Conservation (phyloP, 2,113 vertebrate genomes). For the Podiceps cristatus region DNA sequence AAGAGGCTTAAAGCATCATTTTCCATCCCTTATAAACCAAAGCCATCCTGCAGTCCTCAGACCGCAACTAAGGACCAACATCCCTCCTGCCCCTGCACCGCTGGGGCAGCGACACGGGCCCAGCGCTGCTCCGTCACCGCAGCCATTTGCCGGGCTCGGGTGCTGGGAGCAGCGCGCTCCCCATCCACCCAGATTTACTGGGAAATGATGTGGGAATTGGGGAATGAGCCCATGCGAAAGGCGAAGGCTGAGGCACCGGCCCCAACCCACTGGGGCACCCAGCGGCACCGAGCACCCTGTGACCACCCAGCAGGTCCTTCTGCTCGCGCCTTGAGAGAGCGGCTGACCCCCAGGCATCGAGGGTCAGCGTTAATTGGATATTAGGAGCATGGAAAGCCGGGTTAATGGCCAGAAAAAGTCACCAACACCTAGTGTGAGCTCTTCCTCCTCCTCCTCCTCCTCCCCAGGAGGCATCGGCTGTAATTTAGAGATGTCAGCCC, state of each 20-base stretch:
- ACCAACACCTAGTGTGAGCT: neutral
- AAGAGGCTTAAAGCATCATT: neutral
- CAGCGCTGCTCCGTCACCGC: fast-evolving
- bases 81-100: neutral
- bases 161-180: fast-evolving
- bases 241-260: neutral
- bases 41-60: too few species aligned
- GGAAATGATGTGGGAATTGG: fast-evolving
- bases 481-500: neutral
- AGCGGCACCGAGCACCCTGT: neutral
- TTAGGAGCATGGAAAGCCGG: neutral
- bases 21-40: fast-evolving
- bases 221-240: fast-evolving
- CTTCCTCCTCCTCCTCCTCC: neutral
- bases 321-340: neutral
- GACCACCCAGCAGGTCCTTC: neutral
- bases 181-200: neutral
- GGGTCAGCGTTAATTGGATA: neutral
- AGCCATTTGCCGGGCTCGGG: neutral
- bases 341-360: neutral
- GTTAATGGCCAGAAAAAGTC: neutral
- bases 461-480: neutral
- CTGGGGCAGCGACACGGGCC: fast-evolving
- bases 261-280: fast-evolving
- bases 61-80: neutral